Base-by-base conservation (phyloP, 2,797 vertebrate genomes). In the Setipinna tenuifilis region DNA sequence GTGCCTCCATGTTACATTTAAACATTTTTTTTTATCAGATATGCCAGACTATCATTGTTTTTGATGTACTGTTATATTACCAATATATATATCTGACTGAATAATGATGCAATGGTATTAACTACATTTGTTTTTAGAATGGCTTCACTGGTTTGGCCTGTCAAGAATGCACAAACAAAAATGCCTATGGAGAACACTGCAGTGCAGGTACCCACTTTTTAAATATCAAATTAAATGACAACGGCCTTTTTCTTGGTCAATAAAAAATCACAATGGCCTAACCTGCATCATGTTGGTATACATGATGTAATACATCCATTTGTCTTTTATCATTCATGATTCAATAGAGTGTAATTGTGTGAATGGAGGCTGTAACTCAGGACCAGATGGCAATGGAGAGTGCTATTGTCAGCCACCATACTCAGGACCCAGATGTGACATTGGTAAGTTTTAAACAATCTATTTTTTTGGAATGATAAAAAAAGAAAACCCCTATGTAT, bases 391-490 rank as follows among this genome's bases (percentile, higher is more conserved):
- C 0, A 90, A 97, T 0, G 98, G 98, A 59, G 93, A 92, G 91
- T 99, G 98, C 92, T 94, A 90, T 0, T 99, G 98, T 93, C 94
- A 97, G 83, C 96, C 97, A 9, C 97, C 97, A 1, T 99, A 96
- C 93, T 93, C 93, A 0, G 98, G 98, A 31, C 91, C 92, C 54
- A 95, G 62, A 86, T 99, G 98, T 89, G 95, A 98, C 87, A 93
- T 95, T 94, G 96, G 98, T 99, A 91, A 88, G 71, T 78, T 54
- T 54, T 3, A 54, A 54, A 54, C 50, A 54, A 54, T 9, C 50
- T 5, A 2, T 41, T 41, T 2, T 2, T 41, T 41, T 54, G 50
- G 50, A 54, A 54, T 54, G 50, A 10, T 54, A 7, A 54, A 54
- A 41, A 41, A 41, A 5, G 5, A 41, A 5, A 2, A 41, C 35